These are phyloP conservation scores for Drosophila funebris DNA, from an alignment of 1,140 invertebrate genomes.

Conservation along the genomic window DNA sequence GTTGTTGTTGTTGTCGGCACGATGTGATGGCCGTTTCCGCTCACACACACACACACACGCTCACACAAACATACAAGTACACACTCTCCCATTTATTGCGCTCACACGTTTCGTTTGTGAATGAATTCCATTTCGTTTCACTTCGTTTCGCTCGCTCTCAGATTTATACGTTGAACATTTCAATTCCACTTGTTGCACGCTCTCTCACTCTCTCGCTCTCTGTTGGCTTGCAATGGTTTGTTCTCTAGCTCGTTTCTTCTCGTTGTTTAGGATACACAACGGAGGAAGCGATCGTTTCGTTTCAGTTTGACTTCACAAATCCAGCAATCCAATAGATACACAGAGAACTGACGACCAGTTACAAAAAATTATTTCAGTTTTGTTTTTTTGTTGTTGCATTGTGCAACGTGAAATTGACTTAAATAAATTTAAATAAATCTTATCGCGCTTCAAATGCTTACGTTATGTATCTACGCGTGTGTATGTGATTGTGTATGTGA, in stretches of 20 bases:
- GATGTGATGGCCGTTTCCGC: conserved; percentile 83
- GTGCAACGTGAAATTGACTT: conserved; percentile 34
- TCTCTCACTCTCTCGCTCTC: conserved; percentile 32
- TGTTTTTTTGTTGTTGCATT: conserved; percentile 53
- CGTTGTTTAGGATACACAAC: conserved; percentile 74
- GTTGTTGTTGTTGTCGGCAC: conserved; percentile 55
- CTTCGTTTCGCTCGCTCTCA: conserved; percentile 30
- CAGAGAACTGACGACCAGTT: conserved; percentile 66
- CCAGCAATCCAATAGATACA: conserved; percentile 83
- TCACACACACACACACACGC: conserved; percentile 18
- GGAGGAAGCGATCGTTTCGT: conserved; percentile 77
- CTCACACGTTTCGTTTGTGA: conserved; percentile 67
- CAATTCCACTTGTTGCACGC: conserved; percentile 72
- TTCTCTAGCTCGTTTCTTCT: conserved; percentile 57
- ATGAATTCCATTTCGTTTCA: conserved; percentile 75
- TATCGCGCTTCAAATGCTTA: conserved; percentile 2
- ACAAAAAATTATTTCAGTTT: conserved; percentile 64
- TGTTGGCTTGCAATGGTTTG: not conserved
- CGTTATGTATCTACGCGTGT: conserved; percentile 6
- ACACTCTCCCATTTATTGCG: conserved; percentile 9
- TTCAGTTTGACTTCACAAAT: conserved; percentile 81
- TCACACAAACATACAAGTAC: conserved; percentile 13
- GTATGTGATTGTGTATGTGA: not conserved
- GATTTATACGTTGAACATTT: conserved; percentile 53
- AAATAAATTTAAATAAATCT: conserved; percentile 62